These are phyloP conservation scores for Salvator merianae DNA, from an alignment of 2,113 vertebrate genomes.

Conservation along the genomic window DNA sequence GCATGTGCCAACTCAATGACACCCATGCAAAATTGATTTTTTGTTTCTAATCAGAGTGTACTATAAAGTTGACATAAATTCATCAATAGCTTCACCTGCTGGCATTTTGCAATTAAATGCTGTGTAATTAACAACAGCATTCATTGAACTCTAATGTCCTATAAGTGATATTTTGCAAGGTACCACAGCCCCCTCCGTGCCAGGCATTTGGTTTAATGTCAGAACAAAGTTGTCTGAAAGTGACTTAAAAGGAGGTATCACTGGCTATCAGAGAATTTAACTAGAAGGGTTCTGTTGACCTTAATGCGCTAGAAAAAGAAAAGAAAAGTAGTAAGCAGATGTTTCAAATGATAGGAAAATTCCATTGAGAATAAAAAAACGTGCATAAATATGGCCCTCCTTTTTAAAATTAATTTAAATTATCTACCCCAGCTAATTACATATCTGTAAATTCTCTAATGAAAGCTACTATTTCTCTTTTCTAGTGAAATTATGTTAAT, in stretches of 20 bases:
- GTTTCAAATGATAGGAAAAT: not conserved
- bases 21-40: not conserved
- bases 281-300: not conserved
- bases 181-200: not conserved
- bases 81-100: not conserved
- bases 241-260: not conserved
- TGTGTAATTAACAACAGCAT: not conserved
- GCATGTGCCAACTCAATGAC: not conserved
- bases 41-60: not conserved
- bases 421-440: not conserved
- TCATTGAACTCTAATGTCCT: not conserved
- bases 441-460: not conserved
- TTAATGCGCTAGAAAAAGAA: not conserved
- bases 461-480: not conserved
- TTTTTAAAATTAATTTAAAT: not conserved
- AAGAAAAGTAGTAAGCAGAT: not conserved
- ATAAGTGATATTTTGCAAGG: not conserved
- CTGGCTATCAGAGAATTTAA: not conserved
- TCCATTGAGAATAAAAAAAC: not conserved
- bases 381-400: not conserved
- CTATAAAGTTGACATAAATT: not conserved
- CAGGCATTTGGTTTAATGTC: not conserved
- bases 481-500: not conserved
- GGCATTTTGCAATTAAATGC: not conserved
- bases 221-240: not conserved